These are phyloP conservation scores for Caiman crocodilus DNA, from an alignment of 2,797 vertebrate genomes.

Conservation along the genomic window DNA sequence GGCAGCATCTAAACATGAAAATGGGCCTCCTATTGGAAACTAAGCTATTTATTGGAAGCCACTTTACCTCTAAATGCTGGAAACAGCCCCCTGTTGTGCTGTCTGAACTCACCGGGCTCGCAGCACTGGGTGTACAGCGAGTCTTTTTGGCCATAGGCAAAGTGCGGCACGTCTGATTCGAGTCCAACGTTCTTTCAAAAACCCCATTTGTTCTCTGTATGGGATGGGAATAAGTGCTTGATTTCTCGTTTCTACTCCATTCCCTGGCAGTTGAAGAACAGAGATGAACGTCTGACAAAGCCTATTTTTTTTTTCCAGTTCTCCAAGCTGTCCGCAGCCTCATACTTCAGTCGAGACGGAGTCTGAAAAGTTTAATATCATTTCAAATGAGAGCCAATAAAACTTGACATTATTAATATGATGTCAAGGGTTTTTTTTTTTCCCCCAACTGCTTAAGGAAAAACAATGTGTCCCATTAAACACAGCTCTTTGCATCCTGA, in stretches of 20 bases:
- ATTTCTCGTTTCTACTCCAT: rapidly evolving
- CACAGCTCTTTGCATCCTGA: conserved; percentile 74
- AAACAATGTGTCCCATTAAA: conserved; percentile 80
- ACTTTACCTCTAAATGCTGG: background rate
- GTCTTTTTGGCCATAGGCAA: rapidly evolving
- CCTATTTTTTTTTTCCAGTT: conserved; percentile 44
- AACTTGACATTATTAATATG: conserved; percentile 83
- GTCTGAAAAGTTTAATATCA: conserved; percentile 83
- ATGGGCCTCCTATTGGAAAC: background rate
- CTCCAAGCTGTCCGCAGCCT: conserved; percentile 67
- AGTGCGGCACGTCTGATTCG: rapidly evolving
- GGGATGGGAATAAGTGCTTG: rapidly evolving
- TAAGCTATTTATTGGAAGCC: background rate
- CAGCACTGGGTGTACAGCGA: background rate
- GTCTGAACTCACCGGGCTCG: background rate
- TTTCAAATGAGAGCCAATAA: conserved; percentile 83
- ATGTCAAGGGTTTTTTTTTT: conserved; percentile 77
- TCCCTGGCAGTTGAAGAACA: background rate
- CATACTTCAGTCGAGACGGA: conserved; percentile 73
- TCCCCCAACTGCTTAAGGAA: conserved; percentile 78
- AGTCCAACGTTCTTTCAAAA: rapidly evolving
- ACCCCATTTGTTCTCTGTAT: rapidly evolving
- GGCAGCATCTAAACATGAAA: background rate
- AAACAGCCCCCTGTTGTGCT: background rate
- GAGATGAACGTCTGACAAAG: conserved; percentile 33